Evolutionary conservation across 2,888 invertebrate genomes (phyloP).

Genomic region (Hylaea fasciaria): DNA sequence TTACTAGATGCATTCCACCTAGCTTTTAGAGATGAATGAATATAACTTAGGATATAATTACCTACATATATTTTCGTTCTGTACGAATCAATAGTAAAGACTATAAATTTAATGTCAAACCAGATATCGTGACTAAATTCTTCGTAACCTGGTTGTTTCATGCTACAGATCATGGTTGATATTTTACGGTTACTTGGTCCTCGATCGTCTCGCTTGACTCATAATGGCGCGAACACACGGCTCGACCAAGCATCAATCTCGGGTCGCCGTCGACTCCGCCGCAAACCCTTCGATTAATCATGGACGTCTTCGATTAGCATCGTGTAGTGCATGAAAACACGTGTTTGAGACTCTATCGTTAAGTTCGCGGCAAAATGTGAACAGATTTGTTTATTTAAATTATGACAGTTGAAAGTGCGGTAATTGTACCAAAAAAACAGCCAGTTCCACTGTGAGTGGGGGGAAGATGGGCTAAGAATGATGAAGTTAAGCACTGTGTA

Average conservation of each 20-base stretch:
- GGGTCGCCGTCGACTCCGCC: conserved; percentile 69
- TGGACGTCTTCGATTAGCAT: conserved; percentile 75
- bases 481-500: too few relatives aligned
- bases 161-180: neutral
- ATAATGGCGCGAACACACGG: conserved; percentile 62
- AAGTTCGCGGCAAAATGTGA: neutral
- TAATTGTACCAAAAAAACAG: too few relatives aligned
- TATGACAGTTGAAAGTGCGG: too few relatives aligned
- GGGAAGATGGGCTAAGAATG: too few relatives aligned
- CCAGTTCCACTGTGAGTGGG: too few relatives aligned
- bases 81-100: too few relatives aligned
- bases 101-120: too few relatives aligned
- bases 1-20: neutral
- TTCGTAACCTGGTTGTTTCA: neutral
- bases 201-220: conserved; percentile 49
- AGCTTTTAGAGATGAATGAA: neutral
- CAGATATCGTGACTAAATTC: too few relatives aligned
- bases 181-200: conserved; percentile 1
- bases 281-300: conserved; percentile 80
- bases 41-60: too few relatives aligned
- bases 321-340: conserved; percentile 51
- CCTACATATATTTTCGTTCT: too few relatives aligned
- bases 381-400: neutral
- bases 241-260: conserved; percentile 70
- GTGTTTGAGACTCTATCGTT: conserved; percentile 16